Evolutionary conservation across 2,888 invertebrate species (phyloP).

Genomic region (Griposia aprilina): DNA sequence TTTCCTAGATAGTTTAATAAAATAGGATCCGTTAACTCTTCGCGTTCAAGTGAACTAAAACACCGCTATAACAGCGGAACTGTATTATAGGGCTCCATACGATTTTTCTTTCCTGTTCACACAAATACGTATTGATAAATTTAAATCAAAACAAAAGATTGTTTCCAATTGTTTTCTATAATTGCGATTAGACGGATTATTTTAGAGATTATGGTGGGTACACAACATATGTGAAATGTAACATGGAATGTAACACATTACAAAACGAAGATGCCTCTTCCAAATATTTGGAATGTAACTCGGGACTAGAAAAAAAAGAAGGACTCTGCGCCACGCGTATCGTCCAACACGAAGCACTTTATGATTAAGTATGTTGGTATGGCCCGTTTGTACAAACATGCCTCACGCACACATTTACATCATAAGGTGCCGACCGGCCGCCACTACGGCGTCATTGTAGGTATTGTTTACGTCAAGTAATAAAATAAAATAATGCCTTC

Average conservation of each 20-base stretch:
- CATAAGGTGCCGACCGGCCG: too few relatives aligned
- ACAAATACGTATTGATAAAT: constrained; percentile 16
- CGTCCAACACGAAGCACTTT: too few relatives aligned
- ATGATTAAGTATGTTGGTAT: too few relatives aligned
- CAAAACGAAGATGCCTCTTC: neutral
- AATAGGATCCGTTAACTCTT: neutral
- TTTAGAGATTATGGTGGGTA: neutral
- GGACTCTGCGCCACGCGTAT: too few relatives aligned
- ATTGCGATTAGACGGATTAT: neutral
- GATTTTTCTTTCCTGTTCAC: neutral
- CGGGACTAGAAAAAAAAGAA: too few relatives aligned
- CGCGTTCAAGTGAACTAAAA: constrained; percentile 1
- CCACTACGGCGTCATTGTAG: too few relatives aligned
- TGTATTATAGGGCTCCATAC: neutral
- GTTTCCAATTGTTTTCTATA: neutral
- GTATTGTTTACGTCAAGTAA: too few relatives aligned
- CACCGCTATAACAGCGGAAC: neutral
- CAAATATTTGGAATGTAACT: neutral
- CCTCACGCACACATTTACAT: too few relatives aligned
- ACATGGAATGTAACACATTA: neutral
- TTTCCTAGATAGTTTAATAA: too few relatives aligned
- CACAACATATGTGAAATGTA: neutral
- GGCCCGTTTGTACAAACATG: too few relatives aligned
- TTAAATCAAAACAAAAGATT: neutral
- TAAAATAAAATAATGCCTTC: too few relatives aligned